Evolutionary conservation across 2,797 vertebrate species (phyloP).

Genomic region (Petrocephalus sullivani): DNA sequence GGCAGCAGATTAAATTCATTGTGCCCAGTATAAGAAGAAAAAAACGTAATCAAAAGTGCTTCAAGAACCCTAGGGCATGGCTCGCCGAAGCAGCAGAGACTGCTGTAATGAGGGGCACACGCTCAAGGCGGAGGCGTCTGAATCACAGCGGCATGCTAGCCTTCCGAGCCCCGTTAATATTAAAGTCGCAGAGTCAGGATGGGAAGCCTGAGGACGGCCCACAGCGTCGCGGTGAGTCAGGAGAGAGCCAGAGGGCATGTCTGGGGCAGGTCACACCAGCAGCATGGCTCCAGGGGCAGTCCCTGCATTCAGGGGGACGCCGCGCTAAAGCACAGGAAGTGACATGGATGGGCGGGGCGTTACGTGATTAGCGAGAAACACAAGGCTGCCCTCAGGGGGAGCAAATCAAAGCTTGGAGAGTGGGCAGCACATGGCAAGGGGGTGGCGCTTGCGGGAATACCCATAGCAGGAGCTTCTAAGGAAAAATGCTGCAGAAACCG

Average conservation of each 20-base stretch:
- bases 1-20: not conserved
- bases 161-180: not conserved
- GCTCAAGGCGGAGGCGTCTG: not conserved
- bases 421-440: too few relatives aligned
- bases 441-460: too few relatives aligned
- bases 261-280: not conserved
- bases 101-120: not conserved
- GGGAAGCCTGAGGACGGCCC: not conserved
- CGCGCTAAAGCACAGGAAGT: not conserved
- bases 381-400: not conserved
- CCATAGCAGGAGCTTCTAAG: not conserved
- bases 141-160: not conserved
- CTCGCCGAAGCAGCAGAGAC: not conserved
- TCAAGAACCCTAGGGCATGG: not conserved
- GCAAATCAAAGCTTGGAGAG: not conserved
- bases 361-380: not conserved
- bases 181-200: not conserved
- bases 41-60: not conserved
- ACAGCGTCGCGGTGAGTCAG: not conserved
- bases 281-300: not conserved
- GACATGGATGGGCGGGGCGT: not conserved
- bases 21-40: not conserved
- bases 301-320: not conserved
- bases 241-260: not conserved
- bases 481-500: not conserved